Percentiles rank a stretch among this genome's conserved stretches.
phyloP scores from a whole-genome alignment of 2,797 vertebrate species.

The Gallinago stenura region DNA sequence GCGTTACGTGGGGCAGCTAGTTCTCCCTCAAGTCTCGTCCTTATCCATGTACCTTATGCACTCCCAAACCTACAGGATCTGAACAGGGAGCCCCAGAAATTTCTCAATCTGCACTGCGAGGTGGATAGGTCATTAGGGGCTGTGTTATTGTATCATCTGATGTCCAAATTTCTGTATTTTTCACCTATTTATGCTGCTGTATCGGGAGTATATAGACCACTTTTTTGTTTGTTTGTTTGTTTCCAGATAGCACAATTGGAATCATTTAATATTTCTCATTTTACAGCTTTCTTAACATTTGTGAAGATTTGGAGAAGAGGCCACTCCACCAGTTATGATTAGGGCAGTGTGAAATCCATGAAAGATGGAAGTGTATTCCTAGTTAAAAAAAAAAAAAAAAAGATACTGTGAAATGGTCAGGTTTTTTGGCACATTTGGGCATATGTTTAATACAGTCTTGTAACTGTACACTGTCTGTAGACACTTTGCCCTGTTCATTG shows the following conservation, averaged over 20 bases:
- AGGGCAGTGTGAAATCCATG: not conserved
- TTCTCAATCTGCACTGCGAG: not conserved
- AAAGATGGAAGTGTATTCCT: not conserved
- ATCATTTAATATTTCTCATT: not conserved
- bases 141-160: not conserved
- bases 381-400: not conserved
- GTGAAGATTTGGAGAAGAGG: not conserved
- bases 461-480: not conserved
- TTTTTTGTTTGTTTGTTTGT: not conserved
- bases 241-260: fast-evolving
- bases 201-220: not conserved
- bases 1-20: not conserved
- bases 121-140: not conserved
- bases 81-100: not conserved
- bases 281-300: not conserved
- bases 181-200: not conserved
- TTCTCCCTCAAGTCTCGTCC: not conserved
- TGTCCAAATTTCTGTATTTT: not conserved
- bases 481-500: not conserved
- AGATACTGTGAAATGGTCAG: not conserved
- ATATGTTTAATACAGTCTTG: not conserved
- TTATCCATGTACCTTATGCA: not conserved
- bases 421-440: not conserved
- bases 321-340: not conserved
- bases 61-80: not conserved